Evolutionary conservation across 2,888 invertebrate species (phyloP), one percentile per base, ranked within the genome.

Genomic region (Tipula lateralis): DNA sequence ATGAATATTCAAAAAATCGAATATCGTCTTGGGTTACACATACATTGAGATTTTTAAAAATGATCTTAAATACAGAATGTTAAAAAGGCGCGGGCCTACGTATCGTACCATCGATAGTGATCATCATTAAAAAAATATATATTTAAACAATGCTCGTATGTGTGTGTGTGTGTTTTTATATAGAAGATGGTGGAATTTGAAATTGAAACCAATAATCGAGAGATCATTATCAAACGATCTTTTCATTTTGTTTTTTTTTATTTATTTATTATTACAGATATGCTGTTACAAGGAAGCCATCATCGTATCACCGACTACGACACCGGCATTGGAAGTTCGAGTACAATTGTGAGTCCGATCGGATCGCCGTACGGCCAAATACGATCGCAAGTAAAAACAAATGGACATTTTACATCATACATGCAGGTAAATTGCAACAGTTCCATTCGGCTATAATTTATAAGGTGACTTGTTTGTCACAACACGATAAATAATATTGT

Each of bases 401-500:
- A 93, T 88, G 94, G 93, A 84, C 93, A 93, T 88, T 92, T 94
- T 88, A 92, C 93, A 85, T 91, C 92, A 85, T 93, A 92, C 88
- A 93, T 94, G 93, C 93, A 94, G 91, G 93, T 93, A 88, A 82
- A 32, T 82, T 66, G 44, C 44, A 50, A 50, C 44, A 5, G 44
- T 50, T 16, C 24, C 16, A 6, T 9, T 36, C 2, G 9, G 6
- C 16, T 50, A 50, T 16, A 12, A 50, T 50, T 36, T 50, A 50
- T 6, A 9, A 9, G 12, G 5, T 6, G 44, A 16, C 16, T 50
- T 50, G 44, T 50, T 39, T 39, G 9, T 7, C 16, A n/a, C 6
- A 50, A 16, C n/a, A n/a, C 44, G 44, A 50, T 50, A 12, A 3
- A 50, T 16, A 50, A 16, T 16, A 50, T 4, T 50, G 44, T 50